A percentile compares a stretch with the other conserved stretches of the same genome.
phyloP scores from a whole-genome alignment of 2,797 vertebrate genomes.

The Lacerta bilineata region DNA sequence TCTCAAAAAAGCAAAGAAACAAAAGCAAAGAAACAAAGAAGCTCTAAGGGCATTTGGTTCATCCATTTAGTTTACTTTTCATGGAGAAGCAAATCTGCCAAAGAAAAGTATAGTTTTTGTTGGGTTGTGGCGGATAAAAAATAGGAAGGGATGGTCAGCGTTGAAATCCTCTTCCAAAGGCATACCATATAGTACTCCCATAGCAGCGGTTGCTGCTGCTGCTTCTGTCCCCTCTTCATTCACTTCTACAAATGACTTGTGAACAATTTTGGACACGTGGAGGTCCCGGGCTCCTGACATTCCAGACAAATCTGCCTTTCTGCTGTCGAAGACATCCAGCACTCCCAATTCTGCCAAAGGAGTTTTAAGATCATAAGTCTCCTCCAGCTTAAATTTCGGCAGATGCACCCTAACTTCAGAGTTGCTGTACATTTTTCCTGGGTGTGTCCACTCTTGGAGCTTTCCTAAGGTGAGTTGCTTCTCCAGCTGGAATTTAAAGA shows the following conservation, averaged over 20 bases:
- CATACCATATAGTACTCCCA: conserved; percentile 73
- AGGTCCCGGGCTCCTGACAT: conserved; percentile 86
- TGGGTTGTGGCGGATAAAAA: conserved; percentile 90
- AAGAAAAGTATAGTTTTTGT: conserved; percentile 88
- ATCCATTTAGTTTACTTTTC: conserved; percentile 32
- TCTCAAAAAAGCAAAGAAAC: not conserved
- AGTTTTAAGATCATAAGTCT: conserved; percentile 85
- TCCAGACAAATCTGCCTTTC: conserved; percentile 88
- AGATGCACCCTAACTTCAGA: conserved; percentile 76
- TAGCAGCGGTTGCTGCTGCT: conserved; percentile 87
- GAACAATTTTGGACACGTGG: conserved; percentile 88
- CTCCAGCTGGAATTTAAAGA: not conserved
- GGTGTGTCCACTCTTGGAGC: not conserved
- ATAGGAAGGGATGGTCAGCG: conserved; percentile 93
- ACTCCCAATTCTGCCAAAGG: conserved; percentile 85
- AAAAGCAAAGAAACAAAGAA: not conserved
- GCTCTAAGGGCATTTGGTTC: not conserved
- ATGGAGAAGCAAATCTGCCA: conserved; percentile 87
- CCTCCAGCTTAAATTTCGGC: conserved; percentile 93
- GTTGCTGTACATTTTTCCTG: not conserved
- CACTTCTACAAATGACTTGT: conserved; percentile 95
- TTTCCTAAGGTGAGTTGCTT: not conserved
- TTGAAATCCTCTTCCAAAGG: conserved; percentile 81
- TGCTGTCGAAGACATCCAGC: conserved; percentile 82
- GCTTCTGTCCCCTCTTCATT: conserved; percentile 97